A percentile compares a stretch with the other conserved stretches of the same genome.
These are phyloP conservation scores for Pristiophorus japonicus DNA, from an alignment of 2,113 vertebrate genomes.

Conservation along the genomic window DNA sequence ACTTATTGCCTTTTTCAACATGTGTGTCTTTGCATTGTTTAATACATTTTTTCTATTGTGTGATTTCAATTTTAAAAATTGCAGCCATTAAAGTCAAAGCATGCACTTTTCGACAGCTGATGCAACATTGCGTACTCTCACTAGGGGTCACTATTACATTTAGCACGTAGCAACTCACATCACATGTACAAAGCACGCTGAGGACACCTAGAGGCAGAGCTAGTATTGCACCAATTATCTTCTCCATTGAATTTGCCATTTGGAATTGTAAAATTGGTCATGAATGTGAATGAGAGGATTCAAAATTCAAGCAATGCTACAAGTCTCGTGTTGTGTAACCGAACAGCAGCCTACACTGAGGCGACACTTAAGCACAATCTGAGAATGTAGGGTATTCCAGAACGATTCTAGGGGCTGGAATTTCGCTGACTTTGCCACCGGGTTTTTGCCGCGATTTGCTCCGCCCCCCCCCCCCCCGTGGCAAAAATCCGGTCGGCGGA, in stretches of 20 bases:
- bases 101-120: neutral
- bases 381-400: no score
- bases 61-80: neutral
- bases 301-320: neutral
- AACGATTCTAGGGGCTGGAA: no score
- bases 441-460: no score
- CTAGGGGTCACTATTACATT: slow-evolving; percentile 17
- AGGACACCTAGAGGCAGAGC: neutral
- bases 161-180: neutral
- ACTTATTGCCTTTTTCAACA: no score
- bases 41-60: neutral
- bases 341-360: neutral
- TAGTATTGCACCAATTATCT: neutral
- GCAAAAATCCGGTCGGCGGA: no score
- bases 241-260: neutral
- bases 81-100: neutral
- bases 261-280: neutral
- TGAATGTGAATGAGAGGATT: neutral
- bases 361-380: neutral
- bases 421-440: no score
- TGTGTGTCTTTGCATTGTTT: neutral
- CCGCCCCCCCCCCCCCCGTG: no score
- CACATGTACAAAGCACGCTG: neutral
- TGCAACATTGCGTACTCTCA: neutral
- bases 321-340: neutral